phyloP scores from a whole-genome alignment of 2,797 vertebrate species.

The Heteromormyrus szaboi region DNA sequence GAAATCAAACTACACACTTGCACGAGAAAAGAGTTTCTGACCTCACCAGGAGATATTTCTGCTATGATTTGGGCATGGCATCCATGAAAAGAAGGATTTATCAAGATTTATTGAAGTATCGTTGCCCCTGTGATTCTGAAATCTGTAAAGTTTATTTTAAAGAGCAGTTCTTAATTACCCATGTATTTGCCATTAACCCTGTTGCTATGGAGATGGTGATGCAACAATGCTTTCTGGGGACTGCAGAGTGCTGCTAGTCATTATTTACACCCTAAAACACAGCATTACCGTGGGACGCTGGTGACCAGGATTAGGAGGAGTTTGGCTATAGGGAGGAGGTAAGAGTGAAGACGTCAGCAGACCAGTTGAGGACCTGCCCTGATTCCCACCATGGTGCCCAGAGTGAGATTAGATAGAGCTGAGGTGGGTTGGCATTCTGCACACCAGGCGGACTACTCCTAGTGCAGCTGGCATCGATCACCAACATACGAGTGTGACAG shows the following conservation, averaged over 20 bases:
- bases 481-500: not conserved
- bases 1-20: not conserved
- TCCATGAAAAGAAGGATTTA: not conserved
- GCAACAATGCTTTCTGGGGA: not conserved
- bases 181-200: not conserved
- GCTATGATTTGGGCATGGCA: not conserved
- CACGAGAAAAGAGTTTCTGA: not conserved
- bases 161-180: not conserved
- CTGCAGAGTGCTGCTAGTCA: not conserved
- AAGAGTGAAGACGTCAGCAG: not conserved
- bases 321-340: not conserved
- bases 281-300: not conserved
- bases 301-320: not conserved
- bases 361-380: not conserved
- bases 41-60: not conserved
- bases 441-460: not conserved
- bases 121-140: not conserved
- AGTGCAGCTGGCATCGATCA: conserved; percentile 14
- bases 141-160: not conserved
- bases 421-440: not conserved
- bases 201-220: not conserved
- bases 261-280: not conserved
- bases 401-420: not conserved
- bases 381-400: not conserved
- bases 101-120: not conserved